phyloP scores from a whole-genome alignment of 2,888 invertebrate species.

The Drosophila anomalata region DNA sequence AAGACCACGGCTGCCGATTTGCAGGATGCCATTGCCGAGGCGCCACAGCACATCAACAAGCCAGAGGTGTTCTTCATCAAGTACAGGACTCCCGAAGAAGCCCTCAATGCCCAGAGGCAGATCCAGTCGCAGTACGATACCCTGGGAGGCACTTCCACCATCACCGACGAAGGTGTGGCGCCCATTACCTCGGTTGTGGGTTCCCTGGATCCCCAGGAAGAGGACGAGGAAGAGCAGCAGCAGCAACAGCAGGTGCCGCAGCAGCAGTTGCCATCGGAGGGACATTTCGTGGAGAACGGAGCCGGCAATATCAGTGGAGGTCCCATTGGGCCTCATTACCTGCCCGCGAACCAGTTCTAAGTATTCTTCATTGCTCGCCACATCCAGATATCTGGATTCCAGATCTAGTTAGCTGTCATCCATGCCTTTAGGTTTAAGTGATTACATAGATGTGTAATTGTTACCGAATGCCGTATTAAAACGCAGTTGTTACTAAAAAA shows the following conservation, averaged over 20 bases:
- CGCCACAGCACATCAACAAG: conserved; percentile 81
- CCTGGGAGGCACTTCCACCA: conserved; percentile 81
- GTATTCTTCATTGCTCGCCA: conserved; percentile 74
- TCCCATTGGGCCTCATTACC: conserved; percentile 61
- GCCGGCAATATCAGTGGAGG: conserved; percentile 16
- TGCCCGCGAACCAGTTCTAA: conserved; percentile 75
- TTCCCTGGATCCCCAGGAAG: conserved; percentile 77
- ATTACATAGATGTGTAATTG: conserved; percentile 21
- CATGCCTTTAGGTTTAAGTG: conserved; percentile 44
- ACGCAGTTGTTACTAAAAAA: not conserved
- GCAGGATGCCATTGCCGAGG: conserved; percentile 80
- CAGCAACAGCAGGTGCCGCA: conserved; percentile 45
- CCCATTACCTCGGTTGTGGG: conserved; percentile 82
- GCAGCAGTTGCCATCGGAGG: conserved; percentile 45
- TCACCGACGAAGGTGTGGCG: conserved; percentile 82
- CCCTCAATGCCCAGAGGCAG: conserved; percentile 82
- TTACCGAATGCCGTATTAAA: conserved; percentile 56
- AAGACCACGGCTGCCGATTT: conserved; percentile 81
- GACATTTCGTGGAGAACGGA: conserved; percentile 33
- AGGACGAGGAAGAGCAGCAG: conserved; percentile 69
- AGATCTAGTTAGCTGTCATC: conserved; percentile 77
- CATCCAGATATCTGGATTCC: conserved; percentile 39
- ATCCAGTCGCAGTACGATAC: conserved; percentile 83
- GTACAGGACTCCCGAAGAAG: conserved; percentile 83
- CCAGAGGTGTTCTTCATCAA: conserved; percentile 84